A percentile compares a stretch with the other conserved stretches of the same genome.
Conservation (phyloP, 2,113 vertebrate genomes). For the Excalfactoria chinensis region DNA sequence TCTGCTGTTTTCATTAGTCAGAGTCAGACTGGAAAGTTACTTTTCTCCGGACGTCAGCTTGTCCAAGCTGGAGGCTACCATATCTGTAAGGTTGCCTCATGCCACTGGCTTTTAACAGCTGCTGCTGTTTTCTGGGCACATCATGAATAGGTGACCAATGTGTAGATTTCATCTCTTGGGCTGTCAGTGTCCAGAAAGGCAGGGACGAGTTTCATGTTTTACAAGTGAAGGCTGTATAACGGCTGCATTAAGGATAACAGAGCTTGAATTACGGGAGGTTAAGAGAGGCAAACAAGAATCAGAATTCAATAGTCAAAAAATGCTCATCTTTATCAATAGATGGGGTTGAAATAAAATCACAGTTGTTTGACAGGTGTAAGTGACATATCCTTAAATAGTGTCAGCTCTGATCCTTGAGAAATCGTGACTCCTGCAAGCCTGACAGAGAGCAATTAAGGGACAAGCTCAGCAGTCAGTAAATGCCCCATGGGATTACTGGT, state of each 20-base stretch:
- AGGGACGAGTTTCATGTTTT: not conserved
- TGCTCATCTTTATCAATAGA: not conserved
- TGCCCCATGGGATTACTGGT: not conserved
- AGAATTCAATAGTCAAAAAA: not conserved
- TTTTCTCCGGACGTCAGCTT: rapidly evolving
- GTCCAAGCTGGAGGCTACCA: not conserved
- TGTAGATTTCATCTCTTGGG: not conserved
- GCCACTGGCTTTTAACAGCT: not conserved
- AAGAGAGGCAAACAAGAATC: not conserved
- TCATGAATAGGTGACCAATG: rapidly evolving
- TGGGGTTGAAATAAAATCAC: not conserved
- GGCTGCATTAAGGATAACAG: rapidly evolving
- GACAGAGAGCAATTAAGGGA: conserved; percentile 24
- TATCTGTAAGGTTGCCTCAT: not conserved
- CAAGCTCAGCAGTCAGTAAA: conserved; percentile 21
- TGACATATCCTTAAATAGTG: not conserved
- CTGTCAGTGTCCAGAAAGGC: not conserved
- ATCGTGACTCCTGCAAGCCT: not conserved
- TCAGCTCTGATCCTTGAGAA: not conserved
- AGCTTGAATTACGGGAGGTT: not conserved
- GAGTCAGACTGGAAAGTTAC: not conserved
- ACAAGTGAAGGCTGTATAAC: not conserved
- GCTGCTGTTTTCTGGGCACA: rapidly evolving
- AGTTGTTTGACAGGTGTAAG: not conserved
- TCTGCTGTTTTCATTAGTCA: not conserved